phyloP scores from a whole-genome alignment of 1,140 invertebrate genomes.

The Propsilocerus akamusi region DNA sequence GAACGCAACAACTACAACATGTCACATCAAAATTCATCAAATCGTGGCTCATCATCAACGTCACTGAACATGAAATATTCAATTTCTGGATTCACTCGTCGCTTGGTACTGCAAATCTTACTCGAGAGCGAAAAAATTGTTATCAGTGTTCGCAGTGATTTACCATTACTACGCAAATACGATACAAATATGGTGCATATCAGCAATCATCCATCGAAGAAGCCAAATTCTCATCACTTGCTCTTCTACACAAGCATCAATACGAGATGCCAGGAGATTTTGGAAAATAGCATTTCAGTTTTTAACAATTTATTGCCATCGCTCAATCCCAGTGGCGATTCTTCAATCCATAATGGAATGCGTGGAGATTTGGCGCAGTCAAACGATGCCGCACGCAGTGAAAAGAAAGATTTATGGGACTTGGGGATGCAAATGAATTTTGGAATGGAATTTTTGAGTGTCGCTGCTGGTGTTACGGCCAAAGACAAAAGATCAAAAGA shows the following conservation, averaged over 20 bases:
- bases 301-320: conserved; percentile 2
- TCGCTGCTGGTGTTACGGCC: conserved; percentile 61
- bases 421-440: background rate
- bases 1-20: conserved; percentile 13
- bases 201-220: conserved; percentile 21
- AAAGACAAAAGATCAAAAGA: conserved; percentile 69
- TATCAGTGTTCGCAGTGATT: conserved; percentile 42
- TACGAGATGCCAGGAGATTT: conserved; percentile 36
- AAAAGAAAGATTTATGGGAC: background rate
- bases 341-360: no score
- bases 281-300: conserved; percentile 19
- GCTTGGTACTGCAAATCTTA: conserved; percentile 66
- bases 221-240: conserved; percentile 33
- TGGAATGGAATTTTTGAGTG: conserved; percentile 32
- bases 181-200: conserved; percentile 15
- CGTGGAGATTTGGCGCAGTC: no score
- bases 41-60: conserved; percentile 23
- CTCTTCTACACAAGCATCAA: conserved; percentile 53
- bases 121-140: conserved; percentile 69
- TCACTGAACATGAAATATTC: conserved; percentile 11
- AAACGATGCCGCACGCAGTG: background rate
- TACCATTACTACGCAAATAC: conserved; percentile 17
- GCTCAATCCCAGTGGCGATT: background rate
- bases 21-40: conserved; percentile 10
- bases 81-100: conserved; percentile 71